Evolutionary conservation across 1,140 invertebrate genomes (phyloP), one percentile per base, ranked within the genome.

Genomic region (Contarinia nasturtii): DNA sequence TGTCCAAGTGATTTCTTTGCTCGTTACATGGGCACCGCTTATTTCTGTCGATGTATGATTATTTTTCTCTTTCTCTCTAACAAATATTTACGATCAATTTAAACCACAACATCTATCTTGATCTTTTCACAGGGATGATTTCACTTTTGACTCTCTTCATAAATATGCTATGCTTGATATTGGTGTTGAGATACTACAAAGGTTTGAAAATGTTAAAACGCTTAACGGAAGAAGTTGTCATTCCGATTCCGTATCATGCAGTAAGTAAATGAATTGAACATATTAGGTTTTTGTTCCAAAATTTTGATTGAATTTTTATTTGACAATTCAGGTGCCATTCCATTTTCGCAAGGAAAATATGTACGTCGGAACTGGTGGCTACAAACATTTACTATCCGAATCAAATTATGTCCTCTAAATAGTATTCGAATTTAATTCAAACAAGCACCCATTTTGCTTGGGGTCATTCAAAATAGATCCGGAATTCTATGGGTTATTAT

Each of bases 291-390:
- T n/a, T n/a, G n/a, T n/a, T n/a, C n/a, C n/a, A n/a, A n/a, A n/a
- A n/a, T n/a, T n/a, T n/a, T n/a, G n/a, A n/a, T n/a, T 27, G 27
- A 27, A 27, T 10, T 27, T 27, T 27, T 27, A 3, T 27, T 10
- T 5, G 10, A 27, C 27, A 27, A 27, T 27, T 1, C 33, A 60
- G 60, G 53, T 62, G 40, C 60, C 60, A 20, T 63, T 59, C 46
- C 60, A 62, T 41, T 63, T 57, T 44, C 54, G 59, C 18, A 51
- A 57, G 8, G 60, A 63, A 48, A 59, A 63, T 45, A 63, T 63
- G 60, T 60, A 62, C 42, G 33, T 63, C 38, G 60, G 60, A 46
- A 63, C 60, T 49, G 60, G 60, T 53, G 60, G 60, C 1, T 63
- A 63, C 19, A 63, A 63, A 40, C 60, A 63, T 47, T 61, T 63